Evolutionary conservation across 2,888 invertebrate genomes (phyloP).

Genomic region (Nezara viridula): DNA sequence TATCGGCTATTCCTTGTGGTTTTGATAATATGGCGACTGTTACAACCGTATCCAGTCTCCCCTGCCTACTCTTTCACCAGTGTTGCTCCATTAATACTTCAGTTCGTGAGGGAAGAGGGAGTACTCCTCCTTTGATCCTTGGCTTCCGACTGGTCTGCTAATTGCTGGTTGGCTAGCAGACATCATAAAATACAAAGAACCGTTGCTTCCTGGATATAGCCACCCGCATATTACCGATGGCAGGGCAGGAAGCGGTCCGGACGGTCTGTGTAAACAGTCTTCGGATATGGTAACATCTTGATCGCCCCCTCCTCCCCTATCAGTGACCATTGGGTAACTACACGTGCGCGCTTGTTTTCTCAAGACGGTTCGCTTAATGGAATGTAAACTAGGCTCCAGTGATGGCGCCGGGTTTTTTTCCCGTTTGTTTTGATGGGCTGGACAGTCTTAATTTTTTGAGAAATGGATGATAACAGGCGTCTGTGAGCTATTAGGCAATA

Average conservation of each 20-base stretch:
- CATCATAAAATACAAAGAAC: conserved; percentile 29
- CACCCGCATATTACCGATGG: background rate
- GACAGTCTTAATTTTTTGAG: conserved; percentile 25
- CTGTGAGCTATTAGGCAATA: conserved; percentile 10
- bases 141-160: background rate
- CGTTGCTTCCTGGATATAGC: background rate
- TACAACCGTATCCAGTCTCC: no score
- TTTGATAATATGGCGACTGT: no score
- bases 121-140: background rate
- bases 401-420: conserved; percentile 23
- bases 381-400: conserved; percentile 30
- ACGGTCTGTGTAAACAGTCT: background rate
- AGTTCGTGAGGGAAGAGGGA: background rate
- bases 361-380: conserved; percentile 13
- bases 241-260: background rate
- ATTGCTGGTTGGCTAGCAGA: background rate
- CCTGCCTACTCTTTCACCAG: no score
- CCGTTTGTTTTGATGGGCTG: conserved; percentile 23
- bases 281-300: conserved; percentile 39
- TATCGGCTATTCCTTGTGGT: no score
- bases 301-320: conserved; percentile 28
- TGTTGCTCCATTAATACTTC: background rate
- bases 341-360: conserved; percentile 46
- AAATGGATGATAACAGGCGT: background rate
- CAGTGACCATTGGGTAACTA: conserved; percentile 27